These are phyloP conservation scores for Rattus rattus DNA, from an alignment of 2,113 vertebrate species.

Conservation along the genomic window DNA sequence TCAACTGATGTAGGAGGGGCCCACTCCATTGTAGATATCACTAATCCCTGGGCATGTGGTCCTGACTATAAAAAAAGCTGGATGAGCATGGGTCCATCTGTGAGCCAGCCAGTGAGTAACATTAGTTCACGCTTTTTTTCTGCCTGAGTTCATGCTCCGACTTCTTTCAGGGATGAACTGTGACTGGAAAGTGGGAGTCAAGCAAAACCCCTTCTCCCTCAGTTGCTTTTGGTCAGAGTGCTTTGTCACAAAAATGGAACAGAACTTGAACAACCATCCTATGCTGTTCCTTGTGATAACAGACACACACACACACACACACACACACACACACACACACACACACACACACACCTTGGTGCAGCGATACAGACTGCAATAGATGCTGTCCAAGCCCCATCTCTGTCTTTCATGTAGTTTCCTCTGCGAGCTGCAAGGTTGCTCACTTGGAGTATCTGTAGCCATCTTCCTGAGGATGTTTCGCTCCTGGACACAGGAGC, in stretches of 20 bases:
- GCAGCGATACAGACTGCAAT: accelerated
- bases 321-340: no score
- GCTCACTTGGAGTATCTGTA: not conserved
- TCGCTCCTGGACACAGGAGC: not conserved
- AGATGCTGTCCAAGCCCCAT: not conserved
- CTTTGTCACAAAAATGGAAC: not conserved
- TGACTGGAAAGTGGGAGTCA: not conserved
- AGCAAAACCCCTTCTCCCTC: not conserved
- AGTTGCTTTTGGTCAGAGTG: not conserved
- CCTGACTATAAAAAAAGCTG: not conserved
- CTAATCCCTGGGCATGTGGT: not conserved
- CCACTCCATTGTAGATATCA: not conserved
- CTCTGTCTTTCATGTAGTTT: no score
- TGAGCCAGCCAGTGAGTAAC: not conserved
- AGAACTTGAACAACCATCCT: no score
- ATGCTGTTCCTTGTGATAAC: not conserved
- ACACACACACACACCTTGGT: no score
- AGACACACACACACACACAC: not conserved
- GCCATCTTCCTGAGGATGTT: not conserved
- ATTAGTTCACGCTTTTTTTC: not conserved
- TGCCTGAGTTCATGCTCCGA: not conserved
- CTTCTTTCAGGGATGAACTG: not conserved
- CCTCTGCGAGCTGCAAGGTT: not conserved
- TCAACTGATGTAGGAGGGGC: not conserved
- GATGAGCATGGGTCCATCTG: not conserved